Percentiles rank a stretch among this genome's conserved stretches.
phyloP scores from a whole-genome alignment of 2,797 vertebrate species.

The Rhadinocentrus ornatus region DNA sequence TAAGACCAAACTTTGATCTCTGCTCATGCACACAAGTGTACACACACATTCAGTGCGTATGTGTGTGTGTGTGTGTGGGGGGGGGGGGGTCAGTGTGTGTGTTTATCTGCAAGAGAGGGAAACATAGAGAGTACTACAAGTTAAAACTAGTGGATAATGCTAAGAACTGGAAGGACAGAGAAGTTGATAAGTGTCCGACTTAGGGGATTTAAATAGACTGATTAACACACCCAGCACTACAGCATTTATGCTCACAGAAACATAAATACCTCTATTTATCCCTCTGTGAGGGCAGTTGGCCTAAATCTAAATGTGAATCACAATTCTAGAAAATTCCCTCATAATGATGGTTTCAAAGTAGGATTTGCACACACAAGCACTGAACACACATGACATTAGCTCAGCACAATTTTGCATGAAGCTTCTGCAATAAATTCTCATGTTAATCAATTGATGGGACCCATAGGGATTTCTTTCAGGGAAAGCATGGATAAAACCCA shows the following conservation, averaged over 20 bases:
- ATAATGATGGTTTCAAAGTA: not conserved
- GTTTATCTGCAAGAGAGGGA: not conserved
- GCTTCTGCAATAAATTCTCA: conserved; percentile 45
- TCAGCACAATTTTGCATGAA: conserved; percentile 42
- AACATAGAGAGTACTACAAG: conserved; percentile 13
- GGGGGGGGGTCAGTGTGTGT: too few species aligned
- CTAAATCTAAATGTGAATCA: not conserved
- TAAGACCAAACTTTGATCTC: conserved; percentile 25
- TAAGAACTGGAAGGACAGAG: conserved; percentile 37
- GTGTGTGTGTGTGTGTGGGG: not conserved
- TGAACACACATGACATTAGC: conserved; percentile 1
- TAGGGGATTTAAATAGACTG: conserved; percentile 41
- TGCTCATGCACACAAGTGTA: not conserved
- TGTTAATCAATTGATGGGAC: conserved; percentile 57
- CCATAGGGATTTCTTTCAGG: conserved; percentile 37
- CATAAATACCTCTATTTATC: not conserved
- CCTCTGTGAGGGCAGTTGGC: not conserved
- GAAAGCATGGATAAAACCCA: conserved; percentile 29
- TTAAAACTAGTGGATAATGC: conserved; percentile 46
- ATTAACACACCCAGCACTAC: conserved; percentile 32
- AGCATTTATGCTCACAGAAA: not conserved
- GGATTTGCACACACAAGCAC: not conserved
- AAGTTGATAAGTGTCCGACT: conserved; percentile 49
- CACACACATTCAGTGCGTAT: not conserved
- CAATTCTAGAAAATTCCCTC: not conserved